These are phyloP conservation scores for Chrysaora quinquecirrha DNA, from an alignment of 30 jellyfish, hydroid and myxozoan genomes.

Conservation along the genomic window DNA sequence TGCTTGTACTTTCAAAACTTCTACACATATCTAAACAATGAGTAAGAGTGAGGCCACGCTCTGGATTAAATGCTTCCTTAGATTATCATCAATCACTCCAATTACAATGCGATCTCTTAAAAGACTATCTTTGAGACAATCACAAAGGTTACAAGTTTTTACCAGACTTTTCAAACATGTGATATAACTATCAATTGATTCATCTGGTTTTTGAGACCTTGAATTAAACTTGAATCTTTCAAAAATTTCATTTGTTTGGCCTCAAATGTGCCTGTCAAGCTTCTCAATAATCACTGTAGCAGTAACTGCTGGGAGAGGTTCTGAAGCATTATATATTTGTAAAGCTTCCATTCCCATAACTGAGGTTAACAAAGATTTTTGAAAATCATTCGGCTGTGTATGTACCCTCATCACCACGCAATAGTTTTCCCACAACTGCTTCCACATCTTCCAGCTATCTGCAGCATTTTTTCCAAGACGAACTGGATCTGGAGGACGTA, in stretches of 20 bases:
- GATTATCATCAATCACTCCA: slow-evolving; percentile 19
- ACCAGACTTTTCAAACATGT: slow-evolving; percentile 27
- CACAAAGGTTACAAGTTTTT: slow-evolving; percentile 28
- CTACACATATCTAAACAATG: slow-evolving; percentile 28
- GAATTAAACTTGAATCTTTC: slow-evolving; percentile 9
- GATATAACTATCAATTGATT: slow-evolving; percentile 27
- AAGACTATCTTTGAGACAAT: slow-evolving; percentile 23
- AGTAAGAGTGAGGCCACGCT: slow-evolving; percentile 19
- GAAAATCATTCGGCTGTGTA: slow-evolving; percentile 20
- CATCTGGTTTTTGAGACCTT: slow-evolving; percentile 42
- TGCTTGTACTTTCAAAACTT: slow-evolving; percentile 30
- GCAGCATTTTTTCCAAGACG: slow-evolving; percentile 15
- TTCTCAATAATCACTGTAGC: not conserved
- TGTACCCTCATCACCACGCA: slow-evolving; percentile 32
- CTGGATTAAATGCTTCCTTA: slow-evolving; percentile 25
- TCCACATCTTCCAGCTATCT: slow-evolving; percentile 30
- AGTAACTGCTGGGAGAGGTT: slow-evolving; percentile 15
- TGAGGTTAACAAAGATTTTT: slow-evolving; percentile 18
- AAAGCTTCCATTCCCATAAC: slow-evolving; percentile 31
- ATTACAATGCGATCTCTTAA: slow-evolving; percentile 18
- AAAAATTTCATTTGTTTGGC: slow-evolving; percentile 14
- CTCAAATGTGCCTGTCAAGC: slow-evolving; percentile 24
- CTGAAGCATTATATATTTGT: slow-evolving; percentile 19
- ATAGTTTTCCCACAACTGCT: slow-evolving; percentile 21
- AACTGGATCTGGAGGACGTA: slow-evolving; percentile 23